Base-by-base conservation (phyloP, 2,888 invertebrate genomes). In the Mesochorus sp. region DNA sequence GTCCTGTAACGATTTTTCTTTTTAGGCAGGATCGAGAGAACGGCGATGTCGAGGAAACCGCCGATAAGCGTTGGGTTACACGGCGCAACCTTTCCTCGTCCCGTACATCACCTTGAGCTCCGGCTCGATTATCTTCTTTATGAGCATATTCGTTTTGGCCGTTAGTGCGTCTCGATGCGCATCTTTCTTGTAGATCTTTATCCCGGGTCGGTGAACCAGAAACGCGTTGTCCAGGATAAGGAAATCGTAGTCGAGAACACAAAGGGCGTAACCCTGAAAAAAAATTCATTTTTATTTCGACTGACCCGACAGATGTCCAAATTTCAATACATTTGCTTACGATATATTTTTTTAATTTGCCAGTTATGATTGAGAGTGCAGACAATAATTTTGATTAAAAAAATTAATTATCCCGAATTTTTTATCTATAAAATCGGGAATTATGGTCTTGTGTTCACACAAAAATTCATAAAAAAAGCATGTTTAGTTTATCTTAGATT, bases 191-290 rank as follows among this genome's bases (percentile, higher is more conserved):
- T 95, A 95, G 62, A 95, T 93, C 90, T 98, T 98, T 84, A 98
- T 97, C 59, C 98, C 97, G 0, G 98, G 98, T 85, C 97, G 96
- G 92, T 98, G 98, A 61, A 96, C 96, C 75, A 98, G 93, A 91
- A 97, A 98, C n/a, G 96, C 97, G 91, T 97, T 97, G 92, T 98
- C 97, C 88, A 98, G 91, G 85, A 98, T 97, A 91, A 97, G 95
- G 90, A 98, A 97, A 89, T 98, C 97, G 91, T 98, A 98, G 91
- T 97, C 96, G 90, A 96, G 92, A 26, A 97, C 96, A 91, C 98
- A 98, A 80, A 98, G 93, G 70, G 96, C 94, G 91, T 97, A 98
- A 82, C 97, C 97, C 97, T 97, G 93, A 17, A 89, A 87, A 44
- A 26, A 14, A 42, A 59, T 14, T 14, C 17, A 57, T 59, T 8